Evolutionary conservation across 2,888 invertebrate genomes (phyloP), one percentile per base, ranked within the genome.

Genomic region (Unio delphinus): DNA sequence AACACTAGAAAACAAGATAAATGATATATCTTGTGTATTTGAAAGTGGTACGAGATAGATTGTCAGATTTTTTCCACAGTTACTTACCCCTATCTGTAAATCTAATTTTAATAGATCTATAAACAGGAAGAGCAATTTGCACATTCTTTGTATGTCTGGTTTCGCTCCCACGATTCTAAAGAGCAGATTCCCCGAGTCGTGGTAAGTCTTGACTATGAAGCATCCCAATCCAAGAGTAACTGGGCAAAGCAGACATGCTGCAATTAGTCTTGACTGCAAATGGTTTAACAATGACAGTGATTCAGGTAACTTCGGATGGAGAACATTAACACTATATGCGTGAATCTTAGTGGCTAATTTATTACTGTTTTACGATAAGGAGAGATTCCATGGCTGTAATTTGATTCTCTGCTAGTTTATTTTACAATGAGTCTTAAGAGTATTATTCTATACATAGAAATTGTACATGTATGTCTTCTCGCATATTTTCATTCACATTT

Each of bases 91-190:
- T 23, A 86, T 69, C 60, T 86, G 84, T 58, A 84, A 74, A 75
- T 86, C 86, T 67, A 86, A 79, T 62, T 83, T 86, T 23, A 85
- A 67, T 23, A 83, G 65, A 62, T 79, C 80, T 54, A 77, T 74
- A 56, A 79, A 80, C 11, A 80, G 60, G 62, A 77, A 82, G 20
- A 82, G 66, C 1, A 72, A 64, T 15, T 75, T 74, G 59, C 83
- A 85, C 59, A 77, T 75, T n/a, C 68, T 70, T 70, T 86, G 86
- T 55, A 85, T 66, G 3, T 67, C 34, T 6, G 69, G 62, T 63
- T 76, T 83, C 55, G 83, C 85, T 18, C 86, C 86, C 20, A 85
- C 83, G 2, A 81, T 84, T 18, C 83, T 68, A 70, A 79, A 84
- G 54, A 85, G 80, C 34, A 85, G 75, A 30, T 83, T 80, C n/a